Conservation (phyloP, 2,888 invertebrate genomes). For the Polyploca ridens region DNA sequence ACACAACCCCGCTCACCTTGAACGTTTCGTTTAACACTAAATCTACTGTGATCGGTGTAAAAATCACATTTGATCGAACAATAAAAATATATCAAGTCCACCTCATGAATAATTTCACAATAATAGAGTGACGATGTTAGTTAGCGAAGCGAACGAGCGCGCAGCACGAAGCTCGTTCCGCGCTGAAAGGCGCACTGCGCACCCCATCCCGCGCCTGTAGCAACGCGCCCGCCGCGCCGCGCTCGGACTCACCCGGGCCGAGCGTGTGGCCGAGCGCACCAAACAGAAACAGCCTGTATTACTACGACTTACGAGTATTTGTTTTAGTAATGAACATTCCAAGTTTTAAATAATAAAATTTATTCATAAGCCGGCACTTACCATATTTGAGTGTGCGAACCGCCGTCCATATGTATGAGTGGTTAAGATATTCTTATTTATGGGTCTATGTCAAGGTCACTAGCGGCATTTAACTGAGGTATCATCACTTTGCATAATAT, state of each 20-base stretch:
- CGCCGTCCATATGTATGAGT: conserved; percentile 83
- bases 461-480: conserved; percentile 65
- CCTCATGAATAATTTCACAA: conserved; percentile 16
- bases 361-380: conserved; percentile 84
- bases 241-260: background rate
- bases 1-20: conserved; percentile 74
- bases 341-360: conserved; percentile 84
- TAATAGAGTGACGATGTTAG: conserved; percentile 21
- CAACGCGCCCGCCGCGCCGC: background rate
- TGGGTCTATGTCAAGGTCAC: conserved; percentile 83
- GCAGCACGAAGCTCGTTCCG: conserved; percentile 1
- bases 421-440: conserved; percentile 83
- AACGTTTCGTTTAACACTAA: conserved; percentile 64
- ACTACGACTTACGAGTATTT: conserved; percentile 82
- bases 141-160: conserved; percentile 9
- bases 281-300: conserved; percentile 75
- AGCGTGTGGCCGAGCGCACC: conserved; percentile 14
- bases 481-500: conserved; percentile 82
- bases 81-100: conserved; percentile 25
- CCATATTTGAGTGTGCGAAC: conserved; percentile 81
- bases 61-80: conserved; percentile 44
- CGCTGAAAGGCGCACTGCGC: background rate
- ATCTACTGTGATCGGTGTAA: conserved; percentile 52
- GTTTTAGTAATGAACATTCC: conserved; percentile 85
- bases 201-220: background rate